These are phyloP conservation scores for Lophotriccus pileatus DNA, from an alignment of 2,797 vertebrate genomes.

Conservation along the genomic window DNA sequence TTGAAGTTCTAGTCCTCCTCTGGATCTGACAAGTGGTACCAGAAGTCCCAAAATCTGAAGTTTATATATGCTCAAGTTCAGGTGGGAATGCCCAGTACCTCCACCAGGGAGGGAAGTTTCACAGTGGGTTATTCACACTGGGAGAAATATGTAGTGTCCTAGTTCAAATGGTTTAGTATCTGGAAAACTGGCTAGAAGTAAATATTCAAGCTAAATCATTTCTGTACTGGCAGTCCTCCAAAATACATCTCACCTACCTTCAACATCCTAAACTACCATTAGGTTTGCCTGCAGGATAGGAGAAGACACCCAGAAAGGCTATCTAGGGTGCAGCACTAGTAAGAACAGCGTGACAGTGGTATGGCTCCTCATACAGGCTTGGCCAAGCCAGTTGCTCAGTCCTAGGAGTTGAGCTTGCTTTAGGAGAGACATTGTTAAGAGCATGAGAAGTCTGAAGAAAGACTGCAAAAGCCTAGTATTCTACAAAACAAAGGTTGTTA, in stretches of 20 bases:
- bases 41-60: too few relatives aligned
- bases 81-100: too few relatives aligned
- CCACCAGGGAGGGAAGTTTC: too few relatives aligned
- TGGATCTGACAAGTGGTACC: too few relatives aligned
- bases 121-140: not conserved
- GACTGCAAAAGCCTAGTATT: not conserved
- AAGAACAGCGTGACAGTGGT: fast-evolving
- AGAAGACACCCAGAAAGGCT: not conserved
- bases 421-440: not conserved
- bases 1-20: too few relatives aligned
- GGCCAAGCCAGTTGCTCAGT: not conserved
- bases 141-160: not conserved
- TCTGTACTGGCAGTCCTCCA: not conserved
- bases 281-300: not conserved
- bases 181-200: not conserved
- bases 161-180: not conserved
- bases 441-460: not conserved
- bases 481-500: not conserved
- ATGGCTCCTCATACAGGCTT: not conserved
- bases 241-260: fast-evolving
- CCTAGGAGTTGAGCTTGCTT: not conserved
- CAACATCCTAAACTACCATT: not conserved
- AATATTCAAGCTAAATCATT: not conserved
- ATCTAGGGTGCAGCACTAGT: too few relatives aligned
- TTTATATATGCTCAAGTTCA: too few relatives aligned